Conservation (phyloP, 2,797 vertebrate species). For the Microcaecilia unicolor region DNA sequence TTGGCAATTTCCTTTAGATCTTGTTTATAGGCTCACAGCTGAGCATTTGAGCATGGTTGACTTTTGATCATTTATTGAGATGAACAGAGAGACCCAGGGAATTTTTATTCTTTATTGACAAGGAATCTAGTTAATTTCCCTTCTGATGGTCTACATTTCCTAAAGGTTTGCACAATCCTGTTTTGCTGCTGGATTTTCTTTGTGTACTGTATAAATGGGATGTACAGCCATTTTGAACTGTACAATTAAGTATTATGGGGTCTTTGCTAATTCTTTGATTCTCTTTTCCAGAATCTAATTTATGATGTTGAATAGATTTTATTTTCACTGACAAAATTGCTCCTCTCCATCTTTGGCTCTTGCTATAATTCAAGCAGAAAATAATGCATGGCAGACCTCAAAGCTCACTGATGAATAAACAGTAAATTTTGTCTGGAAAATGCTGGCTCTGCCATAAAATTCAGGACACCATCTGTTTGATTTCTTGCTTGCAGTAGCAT, state of each 20-base stretch:
- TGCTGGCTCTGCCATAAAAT: conserved; percentile 42
- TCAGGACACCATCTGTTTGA: conserved; percentile 52
- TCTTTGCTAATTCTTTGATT: neutral
- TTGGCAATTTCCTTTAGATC: no score
- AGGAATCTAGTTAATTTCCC: no score
- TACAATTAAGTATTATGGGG: neutral
- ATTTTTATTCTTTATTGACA: no score
- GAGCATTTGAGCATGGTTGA: no score
- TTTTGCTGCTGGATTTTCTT: no score
- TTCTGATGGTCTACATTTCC: no score
- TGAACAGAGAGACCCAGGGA: no score
- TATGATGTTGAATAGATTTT: neutral
- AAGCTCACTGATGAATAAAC: conserved; percentile 32
- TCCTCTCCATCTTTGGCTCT: neutral
- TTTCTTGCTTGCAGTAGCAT: conserved; percentile 46
- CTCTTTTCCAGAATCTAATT: conserved; percentile 4
- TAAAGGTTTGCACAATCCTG: no score
- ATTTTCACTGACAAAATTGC: neutral
- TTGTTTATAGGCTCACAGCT: no score
- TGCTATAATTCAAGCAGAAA: neutral
- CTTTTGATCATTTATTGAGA: no score
- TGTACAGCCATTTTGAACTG: no score
- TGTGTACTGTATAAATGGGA: no score
- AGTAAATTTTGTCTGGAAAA: conserved; percentile 46
- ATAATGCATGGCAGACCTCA: conserved; percentile 9